Evolutionary conservation across 2,797 vertebrate genomes (phyloP).

Genomic region (Propithecus perrieri): DNA sequence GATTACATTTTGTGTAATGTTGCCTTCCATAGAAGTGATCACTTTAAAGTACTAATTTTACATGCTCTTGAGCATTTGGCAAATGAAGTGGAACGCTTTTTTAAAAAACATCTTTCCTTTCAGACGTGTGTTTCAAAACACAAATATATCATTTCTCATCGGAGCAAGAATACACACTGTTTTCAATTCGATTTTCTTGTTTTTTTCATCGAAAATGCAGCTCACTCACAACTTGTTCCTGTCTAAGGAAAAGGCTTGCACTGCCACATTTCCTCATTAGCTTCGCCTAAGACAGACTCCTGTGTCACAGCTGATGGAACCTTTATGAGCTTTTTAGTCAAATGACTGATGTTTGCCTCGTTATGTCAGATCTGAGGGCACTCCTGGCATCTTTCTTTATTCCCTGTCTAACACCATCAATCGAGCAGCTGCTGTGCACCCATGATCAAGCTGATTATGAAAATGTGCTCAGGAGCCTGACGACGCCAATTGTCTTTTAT

Average conservation of each 20-base stretch:
- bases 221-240: constrained; percentile 83
- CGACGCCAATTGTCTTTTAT: constrained; percentile 84
- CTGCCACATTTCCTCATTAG: constrained; percentile 87
- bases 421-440: constrained; percentile 85
- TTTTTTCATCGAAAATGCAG: constrained; percentile 80
- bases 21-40: not conserved
- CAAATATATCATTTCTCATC: constrained; percentile 63
- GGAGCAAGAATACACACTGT: constrained; percentile 61
- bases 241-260: constrained; percentile 83
- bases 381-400: constrained; percentile 87
- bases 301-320: constrained; percentile 86
- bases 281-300: constrained; percentile 84
- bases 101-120: constrained; percentile 63
- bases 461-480: constrained; percentile 86
- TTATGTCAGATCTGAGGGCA: constrained; percentile 88
- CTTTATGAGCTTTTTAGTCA: constrained; percentile 88
- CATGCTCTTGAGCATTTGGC: constrained; percentile 47
- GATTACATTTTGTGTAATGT: not conserved
- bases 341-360: constrained; percentile 88
- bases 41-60: constrained; percentile 79
- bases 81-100: constrained; percentile 65
- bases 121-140: constrained; percentile 66
- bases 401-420: constrained; percentile 87
- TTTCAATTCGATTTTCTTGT: constrained; percentile 76
- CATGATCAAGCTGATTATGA: constrained; percentile 88